These are phyloP conservation scores for Siniperca undulata DNA, from an alignment of 2,797 vertebrate genomes.

Conservation along the genomic window DNA sequence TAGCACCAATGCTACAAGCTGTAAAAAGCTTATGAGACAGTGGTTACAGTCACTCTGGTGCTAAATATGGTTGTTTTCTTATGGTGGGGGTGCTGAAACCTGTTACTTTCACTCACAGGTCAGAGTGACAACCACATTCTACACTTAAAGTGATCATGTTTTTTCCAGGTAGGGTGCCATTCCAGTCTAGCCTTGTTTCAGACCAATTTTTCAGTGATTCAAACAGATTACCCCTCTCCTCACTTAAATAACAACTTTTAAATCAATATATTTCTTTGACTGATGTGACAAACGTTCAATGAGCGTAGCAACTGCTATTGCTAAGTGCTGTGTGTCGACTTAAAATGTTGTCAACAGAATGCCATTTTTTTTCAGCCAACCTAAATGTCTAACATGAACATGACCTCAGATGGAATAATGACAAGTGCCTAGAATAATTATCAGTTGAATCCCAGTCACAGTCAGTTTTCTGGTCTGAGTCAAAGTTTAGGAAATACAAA, in stretches of 20 bases:
- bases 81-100: neutral
- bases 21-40: conserved; percentile 24
- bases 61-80: conserved; percentile 11
- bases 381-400: neutral
- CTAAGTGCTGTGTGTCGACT: neutral
- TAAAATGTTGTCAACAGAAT: neutral
- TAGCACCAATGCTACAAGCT: conserved; percentile 30
- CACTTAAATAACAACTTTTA: neutral
- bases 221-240: neutral
- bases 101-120: conserved; percentile 22
- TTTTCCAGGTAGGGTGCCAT: neutral
- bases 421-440: neutral
- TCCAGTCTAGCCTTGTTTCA: neutral
- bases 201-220: neutral
- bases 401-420: neutral
- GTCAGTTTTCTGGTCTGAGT: neutral
- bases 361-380: neutral
- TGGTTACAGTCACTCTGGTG: conserved; percentile 5
- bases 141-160: neutral
- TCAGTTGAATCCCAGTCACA: neutral
- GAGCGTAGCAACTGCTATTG: neutral
- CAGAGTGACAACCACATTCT: neutral
- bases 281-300: neutral
- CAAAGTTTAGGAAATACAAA: neutral
- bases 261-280: neutral